phyloP scores from a whole-genome alignment of 2,888 invertebrate genomes.

The Pristionchus fissidentatus region DNA sequence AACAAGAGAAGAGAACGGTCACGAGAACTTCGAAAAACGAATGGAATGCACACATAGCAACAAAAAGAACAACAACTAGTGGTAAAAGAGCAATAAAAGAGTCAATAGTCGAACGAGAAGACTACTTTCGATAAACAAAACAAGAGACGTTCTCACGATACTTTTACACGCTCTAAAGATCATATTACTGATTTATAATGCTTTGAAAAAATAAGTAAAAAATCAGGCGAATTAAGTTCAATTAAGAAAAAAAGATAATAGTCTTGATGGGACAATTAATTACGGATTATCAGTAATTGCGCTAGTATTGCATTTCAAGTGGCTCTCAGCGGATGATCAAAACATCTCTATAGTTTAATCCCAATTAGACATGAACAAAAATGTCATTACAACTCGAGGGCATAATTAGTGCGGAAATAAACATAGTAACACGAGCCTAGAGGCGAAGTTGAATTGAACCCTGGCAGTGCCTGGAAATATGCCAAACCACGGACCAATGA shows the following conservation, averaged over 20 bases:
- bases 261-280: neutral
- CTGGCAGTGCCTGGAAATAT: constrained; percentile 38
- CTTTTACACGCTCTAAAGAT: too few relatives aligned
- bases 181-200: too few relatives aligned
- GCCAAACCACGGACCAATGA: neutral
- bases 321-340: neutral
- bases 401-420: neutral
- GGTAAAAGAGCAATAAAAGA: neutral
- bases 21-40: neutral
- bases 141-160: too few relatives aligned
- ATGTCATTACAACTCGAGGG: neutral
- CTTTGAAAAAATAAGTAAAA: neutral
- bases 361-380: neutral
- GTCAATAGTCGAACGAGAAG: neutral
- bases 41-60: neutral
- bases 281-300: neutral
- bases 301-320: neutral
- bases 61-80: neutral
- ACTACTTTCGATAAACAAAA: too few relatives aligned
- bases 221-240: neutral
- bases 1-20: neutral
- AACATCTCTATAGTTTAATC: neutral
- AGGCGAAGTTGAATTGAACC: neutral
- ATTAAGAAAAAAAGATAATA: neutral
- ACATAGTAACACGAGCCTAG: constrained; percentile 11